phyloP scores from a whole-genome alignment of 2,888 invertebrate genomes.

The Diloba caeruleocephala region DNA sequence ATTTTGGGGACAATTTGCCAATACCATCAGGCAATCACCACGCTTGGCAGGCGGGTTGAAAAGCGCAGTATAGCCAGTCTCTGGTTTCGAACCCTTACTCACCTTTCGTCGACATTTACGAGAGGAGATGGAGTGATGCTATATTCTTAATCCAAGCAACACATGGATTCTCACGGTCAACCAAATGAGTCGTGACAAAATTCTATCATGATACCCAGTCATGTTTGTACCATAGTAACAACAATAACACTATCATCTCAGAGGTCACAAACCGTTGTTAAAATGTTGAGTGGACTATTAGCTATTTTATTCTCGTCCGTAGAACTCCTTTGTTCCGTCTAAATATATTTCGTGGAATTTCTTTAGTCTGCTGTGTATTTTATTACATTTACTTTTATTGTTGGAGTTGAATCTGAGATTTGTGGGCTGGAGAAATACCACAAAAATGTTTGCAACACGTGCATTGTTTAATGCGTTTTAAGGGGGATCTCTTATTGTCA shows the following conservation, averaged over 20 bases:
- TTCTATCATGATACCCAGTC: constrained; percentile 23
- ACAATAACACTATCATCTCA: constrained; percentile 3
- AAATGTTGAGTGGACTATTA: constrained; percentile 8
- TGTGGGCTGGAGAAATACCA: constrained; percentile 14
- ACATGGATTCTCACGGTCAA: not conserved
- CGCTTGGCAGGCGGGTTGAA: no score
- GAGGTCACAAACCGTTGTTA: constrained; percentile 33
- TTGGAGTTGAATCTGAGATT: constrained; percentile 11
- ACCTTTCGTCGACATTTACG: no score
- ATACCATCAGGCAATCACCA: no score
- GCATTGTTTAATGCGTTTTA: constrained; percentile 3
- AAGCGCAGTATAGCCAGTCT: no score
- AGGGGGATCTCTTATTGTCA: constrained; percentile 7
- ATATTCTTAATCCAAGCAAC: no score
- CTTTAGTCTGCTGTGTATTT: constrained; percentile 8
- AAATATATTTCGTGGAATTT: constrained; percentile 12
- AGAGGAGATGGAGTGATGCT: no score
- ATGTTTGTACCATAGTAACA: constrained; percentile 28
- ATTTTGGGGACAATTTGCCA: no score
- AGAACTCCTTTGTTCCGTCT: constrained; percentile 19
- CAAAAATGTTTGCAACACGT: constrained; percentile 34
- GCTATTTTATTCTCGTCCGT: constrained; percentile 14
- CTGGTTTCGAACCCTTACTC: no score
- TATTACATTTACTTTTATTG: constrained; percentile 20
- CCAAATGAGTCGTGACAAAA: constrained; percentile 10